Base-by-base conservation (phyloP, 1,140 invertebrate genomes). In the Heliconius hewitsoni region DNA sequence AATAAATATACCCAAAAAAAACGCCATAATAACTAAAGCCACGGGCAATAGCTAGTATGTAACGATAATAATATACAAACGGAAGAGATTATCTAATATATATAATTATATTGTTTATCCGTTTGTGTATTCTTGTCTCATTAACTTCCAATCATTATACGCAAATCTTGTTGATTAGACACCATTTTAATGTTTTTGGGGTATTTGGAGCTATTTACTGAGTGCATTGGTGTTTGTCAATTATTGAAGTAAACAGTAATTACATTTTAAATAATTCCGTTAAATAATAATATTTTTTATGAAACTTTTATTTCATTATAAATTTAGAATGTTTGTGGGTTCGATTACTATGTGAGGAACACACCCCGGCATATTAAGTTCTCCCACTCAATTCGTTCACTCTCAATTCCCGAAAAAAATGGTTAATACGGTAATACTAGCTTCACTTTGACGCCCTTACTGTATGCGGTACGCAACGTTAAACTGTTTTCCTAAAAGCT, bases 61-160 rank as follows among this genome's bases (percentile, higher is more conserved):
- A 66, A 66, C 8, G n/a, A 66, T 27, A 27, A 27, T 66, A 66
- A 66, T 27, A 3, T 27, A 27, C 27, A 66, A 27, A 66, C 23
- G 60, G 60, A 66, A 57, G 55, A n/a, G 55, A 57, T 57, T 57
- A 16, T 66, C 18, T 8, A 9, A 57, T 30, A 27, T 66, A 27
- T 66, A n/a, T 13, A 30, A 13, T 11, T 3, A 66, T 66, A 66
- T 66, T 66, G 60, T 27, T 27, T 27, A 16, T 66, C 23, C 60
- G 60, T 66, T 27, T 66, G 60, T 66, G 60, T 66, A 11, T 66
- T 66, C 3, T 27, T 66, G 60, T 66, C 60, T 66, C 19, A 66
- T 66, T 66, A 27, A 66, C 60, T 66, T 66, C 23, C 60, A 66
- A 30, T 66, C 60, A 66, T 66, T 66, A 27, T 66, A 66, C 60